Conservation (phyloP, 2,888 invertebrate species). For the Eilema caniola region DNA sequence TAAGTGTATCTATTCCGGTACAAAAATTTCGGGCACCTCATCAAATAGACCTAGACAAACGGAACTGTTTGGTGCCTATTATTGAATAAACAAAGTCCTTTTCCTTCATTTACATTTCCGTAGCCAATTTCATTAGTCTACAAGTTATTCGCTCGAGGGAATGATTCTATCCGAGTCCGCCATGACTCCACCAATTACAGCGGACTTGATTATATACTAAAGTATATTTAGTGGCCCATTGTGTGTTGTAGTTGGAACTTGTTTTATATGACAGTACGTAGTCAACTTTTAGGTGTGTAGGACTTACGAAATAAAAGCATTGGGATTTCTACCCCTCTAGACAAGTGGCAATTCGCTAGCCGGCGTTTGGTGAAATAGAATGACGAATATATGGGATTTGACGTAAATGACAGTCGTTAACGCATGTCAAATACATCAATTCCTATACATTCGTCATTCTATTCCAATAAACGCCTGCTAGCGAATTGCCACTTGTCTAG, state of each 20-base stretch:
- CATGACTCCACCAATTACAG: conserved; percentile 42
- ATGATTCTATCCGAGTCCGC: conserved; percentile 32
- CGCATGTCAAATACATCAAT: too few relatives aligned
- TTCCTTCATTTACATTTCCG: conserved; percentile 64
- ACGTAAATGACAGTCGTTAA: too few relatives aligned
- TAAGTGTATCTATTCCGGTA: conserved; percentile 33
- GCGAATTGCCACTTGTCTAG: too few relatives aligned
- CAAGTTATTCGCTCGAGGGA: conserved; percentile 53
- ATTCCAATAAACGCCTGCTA: too few relatives aligned
- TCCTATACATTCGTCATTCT: too few relatives aligned
- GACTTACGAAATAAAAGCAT: conserved; percentile 4
- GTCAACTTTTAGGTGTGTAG: background rate
- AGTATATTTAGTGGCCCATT: conserved; percentile 31
- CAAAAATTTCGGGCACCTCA: conserved; percentile 59
- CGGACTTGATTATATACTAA: conserved; percentile 45
- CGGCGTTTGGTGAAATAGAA: too few relatives aligned
- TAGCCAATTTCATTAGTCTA: conserved; percentile 62
- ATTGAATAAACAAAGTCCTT: conserved; percentile 66
- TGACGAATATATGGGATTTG: too few relatives aligned
- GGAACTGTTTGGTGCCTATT: conserved; percentile 60
- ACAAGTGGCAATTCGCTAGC: too few relatives aligned
- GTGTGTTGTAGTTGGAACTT: conserved; percentile 5
- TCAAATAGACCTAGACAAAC: conserved; percentile 67
- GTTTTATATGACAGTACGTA: conserved; percentile 3
- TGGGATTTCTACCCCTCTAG: too few relatives aligned